A percentile compares a stretch with the other conserved stretches of the same genome.
These are phyloP conservation scores for Rhabdophis nuchalis DNA, from an alignment of 2,797 vertebrate genomes.

Conservation along the genomic window DNA sequence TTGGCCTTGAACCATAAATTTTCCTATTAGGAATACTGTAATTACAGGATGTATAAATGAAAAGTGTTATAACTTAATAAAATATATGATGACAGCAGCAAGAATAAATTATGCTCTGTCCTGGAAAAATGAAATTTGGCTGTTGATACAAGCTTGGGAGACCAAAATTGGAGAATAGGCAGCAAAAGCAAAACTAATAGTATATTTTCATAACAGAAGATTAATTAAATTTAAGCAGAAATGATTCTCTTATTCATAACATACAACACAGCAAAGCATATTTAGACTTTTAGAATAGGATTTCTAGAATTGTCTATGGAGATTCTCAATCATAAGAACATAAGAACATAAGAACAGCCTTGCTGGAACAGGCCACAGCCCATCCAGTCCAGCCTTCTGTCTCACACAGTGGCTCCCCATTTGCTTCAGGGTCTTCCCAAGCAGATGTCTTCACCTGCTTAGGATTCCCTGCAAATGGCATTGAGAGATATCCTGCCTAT, in stretches of 20 bases:
- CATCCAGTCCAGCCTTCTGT: too few species aligned
- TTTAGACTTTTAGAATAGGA: neutral
- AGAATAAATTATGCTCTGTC: neutral
- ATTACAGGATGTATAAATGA: neutral
- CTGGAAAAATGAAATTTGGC: neutral
- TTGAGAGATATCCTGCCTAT: too few species aligned
- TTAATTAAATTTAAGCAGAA: neutral
- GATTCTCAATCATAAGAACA: too few species aligned
- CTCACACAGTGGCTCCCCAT: too few species aligned
- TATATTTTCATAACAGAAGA: neutral
- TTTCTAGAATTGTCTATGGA: neutral
- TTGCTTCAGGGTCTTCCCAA: too few species aligned
- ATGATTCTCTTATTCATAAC: neutral
- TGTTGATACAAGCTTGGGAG: neutral
- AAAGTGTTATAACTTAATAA: neutral
- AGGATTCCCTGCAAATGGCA: too few species aligned
- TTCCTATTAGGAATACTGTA: neutral
- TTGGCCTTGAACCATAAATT: neutral
- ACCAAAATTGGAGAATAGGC: neutral
- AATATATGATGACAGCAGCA: neutral
- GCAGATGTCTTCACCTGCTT: too few species aligned
- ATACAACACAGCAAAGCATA: neutral
- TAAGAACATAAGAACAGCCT: too few species aligned
- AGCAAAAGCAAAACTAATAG: neutral
- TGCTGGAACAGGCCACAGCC: too few species aligned